Evolutionary conservation across 2,113 vertebrate species (phyloP).

Genomic region (Paralichthys olivaceus): DNA sequence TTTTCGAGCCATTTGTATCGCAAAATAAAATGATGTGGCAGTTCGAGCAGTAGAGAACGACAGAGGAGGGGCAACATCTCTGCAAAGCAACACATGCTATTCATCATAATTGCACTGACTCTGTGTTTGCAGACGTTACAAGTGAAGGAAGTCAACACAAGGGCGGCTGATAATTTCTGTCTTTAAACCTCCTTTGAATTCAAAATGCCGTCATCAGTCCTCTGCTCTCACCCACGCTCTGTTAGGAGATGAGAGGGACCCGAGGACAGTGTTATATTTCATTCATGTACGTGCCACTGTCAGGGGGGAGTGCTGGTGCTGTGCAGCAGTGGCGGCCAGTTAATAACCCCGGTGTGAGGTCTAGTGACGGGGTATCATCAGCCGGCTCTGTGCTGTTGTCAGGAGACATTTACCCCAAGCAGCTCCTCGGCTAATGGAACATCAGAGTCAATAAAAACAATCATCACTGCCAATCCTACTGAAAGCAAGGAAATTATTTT

Average conservation of each 20-base stretch:
- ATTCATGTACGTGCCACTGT: conserved; percentile 64
- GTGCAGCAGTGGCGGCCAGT: conserved; percentile 60
- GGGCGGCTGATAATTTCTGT: conserved; percentile 27
- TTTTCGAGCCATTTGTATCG: conserved; percentile 25
- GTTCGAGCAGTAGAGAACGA: conserved; percentile 10
- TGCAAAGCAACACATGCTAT: background rate
- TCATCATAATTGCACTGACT: background rate
- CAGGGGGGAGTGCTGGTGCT: conserved; percentile 27
- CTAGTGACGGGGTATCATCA: conserved; percentile 75
- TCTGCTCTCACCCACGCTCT: conserved; percentile 14
- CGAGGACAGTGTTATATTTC: conserved; percentile 53
- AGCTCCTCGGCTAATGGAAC: conserved; percentile 79
- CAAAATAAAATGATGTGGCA: conserved; percentile 8
- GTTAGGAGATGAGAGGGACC: conserved; percentile 16
- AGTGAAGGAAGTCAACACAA: conserved; percentile 7
- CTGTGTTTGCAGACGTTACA: conserved; percentile 1
- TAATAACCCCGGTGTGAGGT: conserved; percentile 81
- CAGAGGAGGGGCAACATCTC: background rate
- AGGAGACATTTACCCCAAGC: conserved; percentile 78
- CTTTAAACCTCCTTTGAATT: conserved; percentile 45
- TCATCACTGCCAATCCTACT: conserved; percentile 75
- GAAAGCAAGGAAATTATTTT: conserved; percentile 82
- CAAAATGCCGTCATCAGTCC: conserved; percentile 16
- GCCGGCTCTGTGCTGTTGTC: conserved; percentile 75
- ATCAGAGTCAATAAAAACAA: conserved; percentile 85